These are phyloP conservation scores for Nibea coibor DNA, from an alignment of 2,113 vertebrate genomes.

Conservation along the genomic window DNA sequence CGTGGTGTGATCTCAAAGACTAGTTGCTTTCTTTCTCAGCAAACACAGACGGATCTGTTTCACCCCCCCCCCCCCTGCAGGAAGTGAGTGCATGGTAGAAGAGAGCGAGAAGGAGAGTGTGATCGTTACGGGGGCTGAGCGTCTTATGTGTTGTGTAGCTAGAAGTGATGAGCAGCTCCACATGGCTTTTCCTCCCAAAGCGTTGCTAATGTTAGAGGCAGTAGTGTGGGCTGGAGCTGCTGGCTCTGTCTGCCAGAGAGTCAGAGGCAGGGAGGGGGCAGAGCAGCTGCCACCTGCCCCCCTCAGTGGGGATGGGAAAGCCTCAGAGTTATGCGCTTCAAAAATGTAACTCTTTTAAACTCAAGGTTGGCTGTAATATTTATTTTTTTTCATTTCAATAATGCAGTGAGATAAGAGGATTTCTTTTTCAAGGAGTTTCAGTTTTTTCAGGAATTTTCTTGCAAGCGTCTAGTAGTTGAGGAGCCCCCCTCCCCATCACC, in stretches of 20 bases:
- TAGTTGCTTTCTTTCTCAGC: conserved; percentile 43
- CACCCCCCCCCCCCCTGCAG: conserved; percentile 38
- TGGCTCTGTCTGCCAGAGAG: conserved; percentile 56
- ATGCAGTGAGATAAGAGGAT: neutral
- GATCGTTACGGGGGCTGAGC: conserved; percentile 41
- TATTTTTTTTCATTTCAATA: neutral
- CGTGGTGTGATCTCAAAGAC: conserved; percentile 1
- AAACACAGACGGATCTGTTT: conserved; percentile 55
- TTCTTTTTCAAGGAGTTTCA: neutral
- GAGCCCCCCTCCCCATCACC: neutral
- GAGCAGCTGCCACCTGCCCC: conserved; percentile 75
- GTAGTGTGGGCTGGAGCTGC: conserved; percentile 69
- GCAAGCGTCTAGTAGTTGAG: neutral
- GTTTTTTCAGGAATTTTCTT: conserved; percentile 2
- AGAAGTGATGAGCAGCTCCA: conserved; percentile 68
- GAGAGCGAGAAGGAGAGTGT: conserved; percentile 43
- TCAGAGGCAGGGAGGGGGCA: conserved; percentile 20
- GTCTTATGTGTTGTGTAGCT: conserved; percentile 43
- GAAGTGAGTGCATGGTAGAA: conserved; percentile 57
- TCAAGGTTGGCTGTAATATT: neutral
- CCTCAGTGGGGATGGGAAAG: conserved; percentile 47
- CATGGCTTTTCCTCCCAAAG: conserved; percentile 74
- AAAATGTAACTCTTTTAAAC: conserved; percentile 3
- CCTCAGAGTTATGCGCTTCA: conserved; percentile 36
- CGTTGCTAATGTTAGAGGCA: conserved; percentile 74